A percentile compares a stretch with the other conserved stretches of the same genome.
phyloP scores from a whole-genome alignment of 2,113 vertebrate species.

The Nesoenas mayeri region DNA sequence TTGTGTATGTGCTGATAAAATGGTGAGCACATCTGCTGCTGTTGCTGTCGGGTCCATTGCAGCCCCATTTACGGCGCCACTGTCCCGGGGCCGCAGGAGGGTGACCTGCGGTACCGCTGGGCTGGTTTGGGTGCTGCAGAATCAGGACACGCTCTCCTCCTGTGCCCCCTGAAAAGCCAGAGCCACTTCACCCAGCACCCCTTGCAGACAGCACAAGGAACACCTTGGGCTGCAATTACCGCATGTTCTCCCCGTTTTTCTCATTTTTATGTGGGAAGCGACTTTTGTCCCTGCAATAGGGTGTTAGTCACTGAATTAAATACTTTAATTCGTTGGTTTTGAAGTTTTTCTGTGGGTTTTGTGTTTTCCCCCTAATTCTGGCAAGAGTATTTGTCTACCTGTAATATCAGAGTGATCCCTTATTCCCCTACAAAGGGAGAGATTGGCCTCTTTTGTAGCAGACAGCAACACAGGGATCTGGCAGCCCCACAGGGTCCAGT shows the following conservation, averaged over 20 bases:
- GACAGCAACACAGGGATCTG: not conserved
- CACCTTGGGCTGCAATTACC: not conserved
- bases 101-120: no score
- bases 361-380: not conserved
- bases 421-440: not conserved
- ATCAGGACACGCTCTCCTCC: no score
- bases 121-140: no score
- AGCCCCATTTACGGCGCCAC: not conserved
- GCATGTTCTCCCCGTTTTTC: not conserved
- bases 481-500: no score
- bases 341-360: no score
- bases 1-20: fast-evolving
- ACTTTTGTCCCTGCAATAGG: not conserved
- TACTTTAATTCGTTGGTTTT: not conserved
- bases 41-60: no score
- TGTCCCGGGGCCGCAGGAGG: not conserved
- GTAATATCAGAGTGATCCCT: not conserved
- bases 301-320: not conserved
- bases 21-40: not conserved
- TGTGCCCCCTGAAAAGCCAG: not conserved
- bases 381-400: not conserved
- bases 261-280: not conserved
- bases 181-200: no score
- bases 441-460: not conserved
- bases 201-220: not conserved